Base-by-base conservation (phyloP, 2,797 vertebrate genomes). In the Sebastolobus alascanus region DNA sequence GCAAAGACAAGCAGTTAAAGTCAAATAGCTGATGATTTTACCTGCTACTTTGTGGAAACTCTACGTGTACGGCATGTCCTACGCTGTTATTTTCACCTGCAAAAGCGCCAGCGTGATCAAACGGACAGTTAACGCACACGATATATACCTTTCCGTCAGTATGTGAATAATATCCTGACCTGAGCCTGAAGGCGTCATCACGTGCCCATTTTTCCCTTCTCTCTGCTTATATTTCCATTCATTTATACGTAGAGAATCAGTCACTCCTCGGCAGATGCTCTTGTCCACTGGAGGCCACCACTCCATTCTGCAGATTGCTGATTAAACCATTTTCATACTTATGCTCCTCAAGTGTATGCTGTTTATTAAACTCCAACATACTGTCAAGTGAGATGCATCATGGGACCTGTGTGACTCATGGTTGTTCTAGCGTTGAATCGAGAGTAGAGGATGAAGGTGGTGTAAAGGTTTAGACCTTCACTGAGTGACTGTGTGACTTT, bases 311-410 rank as follows among this genome's bases (percentile, higher is more conserved):
- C 67, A 64, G 79, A 71, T 61, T 64, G 66, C 76, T 80, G 72
- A 90, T 92, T 91, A 84, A 77, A 80, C 43, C 67, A 60, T 90
- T 86, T 84, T 82, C 73, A 43, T 74, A 70, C 67, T 79, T 67
- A 29, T 7, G 29, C 14, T 38, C 59, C 74, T 85, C 68, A 55
- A 80, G 80, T 68, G 56, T 75, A 55, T 38, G 5, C 50, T 54
- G 38, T 79, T 86, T 86, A 87, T 87, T 86, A 78, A 84, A 84
- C 76, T 67, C 46, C 64, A 75, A 35, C 68, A 52, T 85, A 65
- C 18, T 43, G 61, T 67, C 46, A 6, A 68, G 25, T n/a, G n/a
- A 25, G 54, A 14, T 61, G 58, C 46, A 31, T 25, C 27, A 4
- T 22, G 58, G 75, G 78, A 74, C 63, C 56, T 68, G 65, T 25